Conservation (phyloP, 1,140 invertebrate genomes). For the Drosophila nasuta region DNA sequence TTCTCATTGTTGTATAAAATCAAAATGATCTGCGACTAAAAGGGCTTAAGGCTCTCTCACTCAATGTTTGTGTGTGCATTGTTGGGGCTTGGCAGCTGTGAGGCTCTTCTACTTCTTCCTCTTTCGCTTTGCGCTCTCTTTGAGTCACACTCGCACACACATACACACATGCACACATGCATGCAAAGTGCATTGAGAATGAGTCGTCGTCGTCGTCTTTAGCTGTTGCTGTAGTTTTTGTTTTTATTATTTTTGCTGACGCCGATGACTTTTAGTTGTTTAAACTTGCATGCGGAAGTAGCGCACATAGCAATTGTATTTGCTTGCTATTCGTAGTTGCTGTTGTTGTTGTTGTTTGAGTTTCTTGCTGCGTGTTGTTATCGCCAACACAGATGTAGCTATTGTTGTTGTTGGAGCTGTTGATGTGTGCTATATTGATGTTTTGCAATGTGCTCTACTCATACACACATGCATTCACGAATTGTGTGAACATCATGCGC, state of each 20-base stretch:
- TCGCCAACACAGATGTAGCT: conserved; percentile 64
- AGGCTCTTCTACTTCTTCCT: conserved; percentile 28
- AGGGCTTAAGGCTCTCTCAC: conserved; percentile 27
- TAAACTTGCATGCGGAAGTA: conserved; percentile 78
- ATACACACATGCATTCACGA: conserved; percentile 14
- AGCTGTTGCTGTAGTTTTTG: conserved; percentile 29
- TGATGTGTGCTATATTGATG: conserved; percentile 62
- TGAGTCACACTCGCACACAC: conserved; percentile 46
- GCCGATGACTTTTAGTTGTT: conserved; percentile 65
- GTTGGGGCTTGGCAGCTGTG: conserved; percentile 40
- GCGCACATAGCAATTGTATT: conserved; percentile 57
- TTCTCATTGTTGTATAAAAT: not conserved
- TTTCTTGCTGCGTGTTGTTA: conserved; percentile 64
- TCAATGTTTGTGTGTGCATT: conserved; percentile 17
- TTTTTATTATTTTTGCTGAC: conserved; percentile 38
- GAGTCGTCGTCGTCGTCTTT: conserved; percentile 32
- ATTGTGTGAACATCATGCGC: conserved; percentile 41
- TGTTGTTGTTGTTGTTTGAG: conserved; percentile 28
- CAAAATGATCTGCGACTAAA: conserved; percentile 23
- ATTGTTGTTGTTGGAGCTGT: conserved; percentile 51
- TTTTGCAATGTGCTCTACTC: conserved; percentile 53
- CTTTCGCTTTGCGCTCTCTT: conserved; percentile 28
- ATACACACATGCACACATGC: conserved; percentile 12
- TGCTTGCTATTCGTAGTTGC: conserved; percentile 20
- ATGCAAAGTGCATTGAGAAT: conserved; percentile 52